phyloP scores from a whole-genome alignment of 2,797 vertebrate species.

The Chrosomus eos region DNA sequence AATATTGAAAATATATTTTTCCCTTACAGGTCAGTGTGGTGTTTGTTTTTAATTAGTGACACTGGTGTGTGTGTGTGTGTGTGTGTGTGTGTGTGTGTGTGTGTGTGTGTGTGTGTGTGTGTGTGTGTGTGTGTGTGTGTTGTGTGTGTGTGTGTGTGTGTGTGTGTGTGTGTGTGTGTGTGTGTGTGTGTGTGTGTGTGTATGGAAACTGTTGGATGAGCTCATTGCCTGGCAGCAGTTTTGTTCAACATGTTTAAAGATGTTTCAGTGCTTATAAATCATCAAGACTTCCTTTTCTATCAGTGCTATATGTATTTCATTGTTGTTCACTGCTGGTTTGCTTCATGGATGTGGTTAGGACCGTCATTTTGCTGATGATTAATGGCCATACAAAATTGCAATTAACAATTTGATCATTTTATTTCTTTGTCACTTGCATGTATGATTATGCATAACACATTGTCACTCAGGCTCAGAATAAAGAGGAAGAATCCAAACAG shows the following conservation, averaged over 20 bases:
- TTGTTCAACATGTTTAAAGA: not conserved
- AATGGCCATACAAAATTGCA: not conserved
- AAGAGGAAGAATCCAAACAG: not conserved
- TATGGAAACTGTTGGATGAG: not conserved
- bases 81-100: constrained; percentile 5
- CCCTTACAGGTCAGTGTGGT: not conserved
- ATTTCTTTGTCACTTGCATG: not conserved
- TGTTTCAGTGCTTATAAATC: not conserved
- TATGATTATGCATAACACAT: not conserved
- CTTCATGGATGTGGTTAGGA: not conserved
- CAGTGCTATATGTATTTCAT: not conserved
- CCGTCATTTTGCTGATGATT: not conserved
- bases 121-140: constrained; percentile 6
- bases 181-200: too few relatives aligned
- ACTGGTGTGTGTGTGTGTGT: constrained; percentile 11
- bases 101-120: constrained; percentile 12
- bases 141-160: too few relatives aligned
- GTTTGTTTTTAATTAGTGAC: not conserved
- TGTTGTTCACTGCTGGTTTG: not conserved
- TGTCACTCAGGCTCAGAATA: not conserved
- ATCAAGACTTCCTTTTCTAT: not conserved
- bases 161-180: too few relatives aligned
- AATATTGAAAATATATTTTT: not conserved
- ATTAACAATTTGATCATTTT: not conserved
- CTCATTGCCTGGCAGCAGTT: not conserved